Evolutionary conservation across 2,888 invertebrate species (phyloP), one percentile per base, ranked within the genome.

Genomic region (Eupithecia subumbrata): DNA sequence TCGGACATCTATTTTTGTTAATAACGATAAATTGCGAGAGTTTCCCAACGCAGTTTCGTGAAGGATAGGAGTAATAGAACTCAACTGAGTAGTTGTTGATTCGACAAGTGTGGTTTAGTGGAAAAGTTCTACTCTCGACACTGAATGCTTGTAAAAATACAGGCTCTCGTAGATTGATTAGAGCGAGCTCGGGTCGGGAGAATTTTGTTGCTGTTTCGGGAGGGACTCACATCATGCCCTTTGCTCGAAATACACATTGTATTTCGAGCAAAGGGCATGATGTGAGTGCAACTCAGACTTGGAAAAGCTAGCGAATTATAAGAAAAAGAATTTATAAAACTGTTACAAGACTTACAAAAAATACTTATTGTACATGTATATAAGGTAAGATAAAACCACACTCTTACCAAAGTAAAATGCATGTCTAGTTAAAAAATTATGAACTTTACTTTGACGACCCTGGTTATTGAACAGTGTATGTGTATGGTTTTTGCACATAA

Each of bases 21-120:
- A 77, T 79, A 78, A 81, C 71, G 81, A 86, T 88, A 87, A 84
- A 87, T 85, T 86, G 83, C 82, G 80, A 84, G 82, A 83, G 83
- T 83, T 84, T 81, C 76, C 79, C 79, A 83, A 84, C 84, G 84
- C 82, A 84, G 83, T 85, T 85, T 84, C 80, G 72, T 72, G 66
- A 52, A 67, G 25, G 48, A 73, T 70, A 74, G 69, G 71, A 72
- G 72, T 74, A 70, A 76, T 75, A 76, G 72, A 77, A 75, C 78
- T 69, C 64, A 22, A 67, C 43, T 73, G 71, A 78, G 76, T 83
- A 81, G 82, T 81, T 81, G 83, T 82, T 84, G 82, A 83, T 80
- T 81, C 81, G 83, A 82, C 84, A 83, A 84, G 78, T 78, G 76
- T 80, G 82, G 78, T 83, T 85, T 83, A 84, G 84, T 80, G 81